phyloP scores from a whole-genome alignment of 2,113 vertebrate genomes.

The Pao palembangensis region DNA sequence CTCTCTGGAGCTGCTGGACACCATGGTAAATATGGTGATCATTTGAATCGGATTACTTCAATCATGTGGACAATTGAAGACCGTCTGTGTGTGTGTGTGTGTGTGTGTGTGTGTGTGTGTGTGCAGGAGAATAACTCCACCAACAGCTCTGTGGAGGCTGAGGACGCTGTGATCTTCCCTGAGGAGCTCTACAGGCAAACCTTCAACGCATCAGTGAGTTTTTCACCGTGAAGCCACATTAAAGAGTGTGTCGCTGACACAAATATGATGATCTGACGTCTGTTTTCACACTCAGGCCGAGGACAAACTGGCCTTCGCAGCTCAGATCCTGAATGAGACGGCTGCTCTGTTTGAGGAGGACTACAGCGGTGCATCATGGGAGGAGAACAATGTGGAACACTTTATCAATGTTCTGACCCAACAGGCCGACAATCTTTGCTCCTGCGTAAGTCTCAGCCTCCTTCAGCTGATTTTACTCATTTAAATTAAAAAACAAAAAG shows the following conservation, averaged over 20 bases:
- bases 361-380: constrained; percentile 51
- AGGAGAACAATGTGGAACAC: constrained; percentile 38
- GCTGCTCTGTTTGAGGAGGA: constrained; percentile 41
- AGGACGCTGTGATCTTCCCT: constrained; percentile 34
- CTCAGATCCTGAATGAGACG: constrained; percentile 49
- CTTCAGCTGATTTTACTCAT: not conserved
- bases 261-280: too few relatives aligned
- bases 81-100: not conserved
- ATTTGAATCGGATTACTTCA: not conserved
- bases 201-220: constrained; percentile 42
- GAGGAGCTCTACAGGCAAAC: constrained; percentile 27
- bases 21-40: constrained; percentile 49
- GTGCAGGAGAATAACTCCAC: constrained; percentile 45
- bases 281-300: constrained; percentile 35
- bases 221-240: not conserved
- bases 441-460: constrained; percentile 55
- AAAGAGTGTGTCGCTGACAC: too few relatives aligned
- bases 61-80: not conserved
- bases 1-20: constrained; percentile 28
- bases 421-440: constrained; percentile 39
- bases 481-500: not conserved
- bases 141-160: constrained; percentile 14
- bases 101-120: constrained; percentile 16
- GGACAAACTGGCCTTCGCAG: constrained; percentile 49
- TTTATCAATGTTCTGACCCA: constrained; percentile 45